Base-by-base conservation (phyloP, 2,888 invertebrate genomes). In the Fragum whitleyi region DNA sequence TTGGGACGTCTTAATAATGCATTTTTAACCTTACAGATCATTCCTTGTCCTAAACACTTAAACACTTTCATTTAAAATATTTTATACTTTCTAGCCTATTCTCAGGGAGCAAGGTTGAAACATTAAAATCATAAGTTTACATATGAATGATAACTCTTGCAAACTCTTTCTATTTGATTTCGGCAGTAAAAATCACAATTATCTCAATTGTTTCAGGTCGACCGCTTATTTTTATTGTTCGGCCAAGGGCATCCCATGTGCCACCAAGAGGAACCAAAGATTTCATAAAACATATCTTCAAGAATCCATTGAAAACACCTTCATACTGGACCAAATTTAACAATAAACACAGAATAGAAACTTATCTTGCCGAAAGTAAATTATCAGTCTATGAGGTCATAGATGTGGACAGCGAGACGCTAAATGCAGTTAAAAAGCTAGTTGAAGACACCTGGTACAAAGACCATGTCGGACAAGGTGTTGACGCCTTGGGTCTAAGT, bases 251-350 rank as follows among this genome's bases (percentile, higher is more conserved):
- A 53, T 16, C 53, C 11, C 57, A 57, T 7, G 57, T 57, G 6
- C 67, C 67, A 39, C 5, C 36, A 6, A 32, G 67, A 16, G 67
- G 67, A 36, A 67, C 67, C 16, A 67, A 67, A 21, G 67, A 32
- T 21, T 67, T 67, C 42, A 23, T 67, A 7, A 67, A 67, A 36
- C 32, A 39, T 21, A n/a, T 67, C 23, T 39, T 67, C 39, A 67
- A 67, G 23, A 36, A 39, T 19, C 39, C 36, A 67, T n/a, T 67
- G 14, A 36, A n/a, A 39, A 36, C 67, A 42, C 67, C 67, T 1
- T 67, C 67, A 7, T 67, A 42, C 39, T 67, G 67, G 39, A 67
- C 67, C 19, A 67, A 67, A 42, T 67, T 67, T 23, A 39, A 5
- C 23, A 39, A 21, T n/a, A 39, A 36, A 21, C 21, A 21, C 2